Evolutionary conservation across 2,797 vertebrate species (phyloP).

Genomic region (Esox lucius): DNA sequence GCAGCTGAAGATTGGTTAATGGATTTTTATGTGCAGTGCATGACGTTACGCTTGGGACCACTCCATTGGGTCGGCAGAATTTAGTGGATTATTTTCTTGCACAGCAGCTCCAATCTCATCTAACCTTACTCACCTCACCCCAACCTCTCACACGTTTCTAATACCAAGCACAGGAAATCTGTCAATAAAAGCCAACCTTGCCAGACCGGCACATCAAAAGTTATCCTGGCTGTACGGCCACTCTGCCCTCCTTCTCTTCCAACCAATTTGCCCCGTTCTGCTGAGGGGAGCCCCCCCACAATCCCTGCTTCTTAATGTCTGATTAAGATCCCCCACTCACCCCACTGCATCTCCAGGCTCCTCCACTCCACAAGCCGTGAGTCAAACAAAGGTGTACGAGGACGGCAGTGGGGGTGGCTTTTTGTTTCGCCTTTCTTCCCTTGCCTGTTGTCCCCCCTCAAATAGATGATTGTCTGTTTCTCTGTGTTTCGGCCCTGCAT

Average conservation of each 20-base stretch:
- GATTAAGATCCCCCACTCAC: constrained; percentile 54
- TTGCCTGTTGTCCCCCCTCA: constrained; percentile 16
- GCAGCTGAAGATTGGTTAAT: background rate
- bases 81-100: constrained; percentile 48
- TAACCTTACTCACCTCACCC: constrained; percentile 36
- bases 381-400: constrained; percentile 29
- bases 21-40: background rate
- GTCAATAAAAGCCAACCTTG: constrained; percentile 58
- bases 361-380: constrained; percentile 19
- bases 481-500: constrained; percentile 14
- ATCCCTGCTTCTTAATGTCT: constrained; percentile 41
- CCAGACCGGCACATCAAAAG: constrained; percentile 59
- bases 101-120: constrained; percentile 51
- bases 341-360: background rate
- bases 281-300: constrained; percentile 67
- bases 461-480: constrained; percentile 30
- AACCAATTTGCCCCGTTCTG: constrained; percentile 58
- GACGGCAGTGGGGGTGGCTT: constrained; percentile 21
- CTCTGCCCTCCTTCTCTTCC: constrained; percentile 60
- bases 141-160: constrained; percentile 27
- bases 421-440: constrained; percentile 40
- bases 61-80: constrained; percentile 58
- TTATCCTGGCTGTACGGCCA: constrained; percentile 46
- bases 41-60: constrained; percentile 39
- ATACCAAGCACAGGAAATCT: constrained; percentile 57